These are phyloP conservation scores for Cremastobaeus sp. DNA, from an alignment of 2,888 invertebrate genomes.

Conservation along the genomic window DNA sequence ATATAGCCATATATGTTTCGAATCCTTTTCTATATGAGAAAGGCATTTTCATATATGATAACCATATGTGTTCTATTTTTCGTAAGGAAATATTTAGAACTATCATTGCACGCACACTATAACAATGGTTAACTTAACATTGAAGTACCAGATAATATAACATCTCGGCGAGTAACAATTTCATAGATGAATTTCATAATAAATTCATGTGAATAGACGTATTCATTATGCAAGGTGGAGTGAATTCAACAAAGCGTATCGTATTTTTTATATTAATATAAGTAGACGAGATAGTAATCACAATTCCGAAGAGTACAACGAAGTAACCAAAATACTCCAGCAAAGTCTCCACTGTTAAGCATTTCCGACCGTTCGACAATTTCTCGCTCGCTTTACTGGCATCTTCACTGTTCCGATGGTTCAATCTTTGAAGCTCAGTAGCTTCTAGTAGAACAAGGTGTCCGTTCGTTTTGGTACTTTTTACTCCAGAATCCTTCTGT, in stretches of 20 bases:
- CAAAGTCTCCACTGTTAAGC: constrained; percentile 22
- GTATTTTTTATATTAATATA: constrained; percentile 85
- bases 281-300: constrained; percentile 84
- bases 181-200: too few relatives aligned
- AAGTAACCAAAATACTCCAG: constrained; percentile 81
- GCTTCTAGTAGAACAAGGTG: constrained; percentile 66
- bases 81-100: too few relatives aligned
- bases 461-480: constrained; percentile 19
- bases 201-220: constrained; percentile 74
- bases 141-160: too few relatives aligned
- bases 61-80: too few relatives aligned
- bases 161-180: too few relatives aligned
- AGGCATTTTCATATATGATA: too few relatives aligned
- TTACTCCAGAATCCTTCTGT: constrained; percentile 25
- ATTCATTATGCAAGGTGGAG: constrained; percentile 86
- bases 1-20: too few relatives aligned
- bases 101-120: too few relatives aligned
- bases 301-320: constrained; percentile 82
- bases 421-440: constrained; percentile 49
- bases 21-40: too few relatives aligned
- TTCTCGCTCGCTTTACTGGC: too few relatives aligned
- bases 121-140: too few relatives aligned
- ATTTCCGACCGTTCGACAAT: not conserved
- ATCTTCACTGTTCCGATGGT: constrained; percentile 19
- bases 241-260: constrained; percentile 82